Evolutionary conservation across 2,113 vertebrate species (phyloP), one percentile per base, ranked within the genome.

Genomic region (Tachycineta bicolor): DNA sequence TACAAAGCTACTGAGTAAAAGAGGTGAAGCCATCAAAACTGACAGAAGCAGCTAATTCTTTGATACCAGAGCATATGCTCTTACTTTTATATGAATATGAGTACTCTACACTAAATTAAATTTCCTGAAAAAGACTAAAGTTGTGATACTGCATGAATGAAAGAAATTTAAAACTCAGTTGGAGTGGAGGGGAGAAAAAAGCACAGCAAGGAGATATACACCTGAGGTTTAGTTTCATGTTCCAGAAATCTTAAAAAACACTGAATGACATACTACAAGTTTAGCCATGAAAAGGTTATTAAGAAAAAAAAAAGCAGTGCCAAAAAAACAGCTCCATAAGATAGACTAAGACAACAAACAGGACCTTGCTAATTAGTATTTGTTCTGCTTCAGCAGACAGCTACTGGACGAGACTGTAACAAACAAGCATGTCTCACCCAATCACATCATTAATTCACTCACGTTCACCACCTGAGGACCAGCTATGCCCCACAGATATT

Each of bases 361-460:
- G 25, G 37, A 69, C 83, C 39, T 75, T 94, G 94, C 86, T 98
- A 98, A 98, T 98, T 97, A 98, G 78, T 96, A 97, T 97, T 98
- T 97, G 96, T 96, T 98, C 95, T 96, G 93, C 96, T 96, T 98
- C 91, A 91, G 91, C 46, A 91, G 92, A 83, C 47, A 49, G 90
- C 94, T 95, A 95, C 76, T 89, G 83, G 95, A 96, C 49, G 14
- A 91, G 94, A 95, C 89, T 69, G 62, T 88, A 97, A 97, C 95
- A 97, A 97, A 93, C 91, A 93, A 96, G 91, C 62, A 50, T 78
- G 83, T 88, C 97, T 97, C 76, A 87, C 74, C 70, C 84, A 93
- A 94, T 96, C 95, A 96, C 91, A 98, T 97, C 96, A 94, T 93
- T 95, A 97, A 97, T 96, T 96, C 96, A 94, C 69, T 97, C 95